Conservation (phyloP, 2,113 vertebrate species). For the Electrona antarctica region DNA sequence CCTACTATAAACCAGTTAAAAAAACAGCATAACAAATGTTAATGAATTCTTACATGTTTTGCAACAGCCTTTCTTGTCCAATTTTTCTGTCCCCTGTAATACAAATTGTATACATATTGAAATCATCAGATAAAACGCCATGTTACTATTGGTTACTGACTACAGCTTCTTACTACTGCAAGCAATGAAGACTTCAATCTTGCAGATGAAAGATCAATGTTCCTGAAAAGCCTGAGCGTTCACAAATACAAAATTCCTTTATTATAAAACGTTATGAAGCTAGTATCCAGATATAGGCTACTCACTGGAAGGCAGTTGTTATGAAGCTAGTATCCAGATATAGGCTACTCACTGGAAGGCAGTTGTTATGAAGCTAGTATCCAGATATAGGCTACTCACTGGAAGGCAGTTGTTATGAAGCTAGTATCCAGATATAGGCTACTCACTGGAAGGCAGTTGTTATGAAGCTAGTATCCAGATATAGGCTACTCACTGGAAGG, state of each 20-base stretch:
- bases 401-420: constrained; percentile 27
- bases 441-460: constrained; percentile 83
- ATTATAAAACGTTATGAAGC: too few relatives aligned
- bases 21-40: too few relatives aligned
- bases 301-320: constrained; percentile 79
- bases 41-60: constrained; percentile 68
- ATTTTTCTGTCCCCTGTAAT: constrained; percentile 74
- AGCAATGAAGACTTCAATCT: neutral
- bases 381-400: constrained; percentile 71
- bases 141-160: too few relatives aligned
- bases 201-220: neutral
- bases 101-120: neutral
- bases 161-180: neutral
- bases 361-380: neutral
- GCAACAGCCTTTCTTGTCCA: constrained; percentile 73
- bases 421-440: neutral
- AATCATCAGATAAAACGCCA: too few relatives aligned
- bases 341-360: constrained; percentile 78
- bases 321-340: neutral
- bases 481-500: constrained; percentile 77
- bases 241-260: neutral
- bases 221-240: neutral
- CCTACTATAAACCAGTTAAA: too few relatives aligned
- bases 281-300: constrained; percentile 25
- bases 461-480: neutral